A percentile compares a stretch with the other conserved stretches of the same genome.
phyloP scores from a whole-genome alignment of 2,888 invertebrate species.

The Nomada hirtipes region DNA sequence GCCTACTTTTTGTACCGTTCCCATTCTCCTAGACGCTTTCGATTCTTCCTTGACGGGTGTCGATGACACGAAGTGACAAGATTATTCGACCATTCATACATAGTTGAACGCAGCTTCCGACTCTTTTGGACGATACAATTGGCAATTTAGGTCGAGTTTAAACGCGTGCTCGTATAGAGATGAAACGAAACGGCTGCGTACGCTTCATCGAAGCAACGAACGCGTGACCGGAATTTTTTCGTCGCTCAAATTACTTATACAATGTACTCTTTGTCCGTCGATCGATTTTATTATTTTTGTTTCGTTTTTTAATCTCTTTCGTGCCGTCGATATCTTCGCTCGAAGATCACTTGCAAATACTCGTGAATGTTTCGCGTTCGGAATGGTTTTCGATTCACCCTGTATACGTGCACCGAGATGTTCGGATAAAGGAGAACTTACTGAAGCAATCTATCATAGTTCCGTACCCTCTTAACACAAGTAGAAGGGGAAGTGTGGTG shows the following conservation, averaged over 20 bases:
- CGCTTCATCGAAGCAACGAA: background rate
- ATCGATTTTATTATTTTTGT: too few relatives aligned
- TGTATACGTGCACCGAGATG: too few relatives aligned
- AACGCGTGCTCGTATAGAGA: background rate
- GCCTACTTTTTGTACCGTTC: background rate
- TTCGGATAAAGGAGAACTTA: slow-evolving; percentile 58
- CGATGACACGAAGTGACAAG: background rate
- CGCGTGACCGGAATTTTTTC: too few relatives aligned
- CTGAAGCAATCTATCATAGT: slow-evolving; percentile 47
- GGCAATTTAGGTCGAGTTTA: slow-evolving; percentile 62
- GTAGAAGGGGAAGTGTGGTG: slow-evolving; percentile 28
- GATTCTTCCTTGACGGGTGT: background rate
- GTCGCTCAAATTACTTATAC: too few relatives aligned
- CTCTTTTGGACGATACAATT: slow-evolving; percentile 53
- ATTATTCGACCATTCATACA: background rate
- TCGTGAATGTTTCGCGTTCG: background rate
- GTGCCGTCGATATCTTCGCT: too few relatives aligned
- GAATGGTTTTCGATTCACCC: too few relatives aligned
- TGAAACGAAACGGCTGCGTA: slow-evolving; percentile 1
- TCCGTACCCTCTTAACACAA: slow-evolving; percentile 57
- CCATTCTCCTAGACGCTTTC: background rate
- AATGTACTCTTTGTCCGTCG: too few relatives aligned
- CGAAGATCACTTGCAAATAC: too few relatives aligned
- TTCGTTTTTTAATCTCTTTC: too few relatives aligned
- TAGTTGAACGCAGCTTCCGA: slow-evolving; percentile 48